Conservation (phyloP, 2,113 vertebrate genomes). For the Lanius ludovicianus region DNA sequence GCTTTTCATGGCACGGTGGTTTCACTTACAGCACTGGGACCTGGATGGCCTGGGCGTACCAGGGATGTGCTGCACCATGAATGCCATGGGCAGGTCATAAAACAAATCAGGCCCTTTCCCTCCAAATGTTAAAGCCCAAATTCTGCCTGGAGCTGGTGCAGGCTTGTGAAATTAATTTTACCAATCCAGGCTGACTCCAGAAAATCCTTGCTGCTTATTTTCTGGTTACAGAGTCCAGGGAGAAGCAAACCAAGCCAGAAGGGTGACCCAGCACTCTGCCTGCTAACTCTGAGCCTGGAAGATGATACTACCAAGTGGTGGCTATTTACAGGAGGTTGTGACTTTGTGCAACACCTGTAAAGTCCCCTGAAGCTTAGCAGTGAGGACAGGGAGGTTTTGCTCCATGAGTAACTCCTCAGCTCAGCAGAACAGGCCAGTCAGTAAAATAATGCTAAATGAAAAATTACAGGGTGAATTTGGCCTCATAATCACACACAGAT, state of each 20-base stretch:
- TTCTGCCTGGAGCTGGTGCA: not conserved
- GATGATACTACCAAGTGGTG: not conserved
- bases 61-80: rapidly evolving
- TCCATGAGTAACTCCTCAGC: not conserved
- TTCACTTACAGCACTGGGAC: not conserved
- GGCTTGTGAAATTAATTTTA: not conserved
- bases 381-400: not conserved
- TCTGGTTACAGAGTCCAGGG: not conserved
- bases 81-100: not conserved
- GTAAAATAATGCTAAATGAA: constrained; percentile 48
- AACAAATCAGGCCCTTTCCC: not conserved
- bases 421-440: not conserved
- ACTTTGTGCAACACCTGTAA: not conserved
- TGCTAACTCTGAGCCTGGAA: not conserved
- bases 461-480: constrained; percentile 57
- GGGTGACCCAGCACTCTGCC: not conserved
- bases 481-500: constrained; percentile 32
- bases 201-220: not conserved
- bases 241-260: not conserved
- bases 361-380: not conserved
- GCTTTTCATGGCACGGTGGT: not conserved
- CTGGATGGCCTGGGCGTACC: rapidly evolving
- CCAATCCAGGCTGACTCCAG: not conserved
- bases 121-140: not conserved
- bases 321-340: not conserved